Conservation (phyloP, 1,140 invertebrate species). For the Zaprionus camerounensis region DNA sequence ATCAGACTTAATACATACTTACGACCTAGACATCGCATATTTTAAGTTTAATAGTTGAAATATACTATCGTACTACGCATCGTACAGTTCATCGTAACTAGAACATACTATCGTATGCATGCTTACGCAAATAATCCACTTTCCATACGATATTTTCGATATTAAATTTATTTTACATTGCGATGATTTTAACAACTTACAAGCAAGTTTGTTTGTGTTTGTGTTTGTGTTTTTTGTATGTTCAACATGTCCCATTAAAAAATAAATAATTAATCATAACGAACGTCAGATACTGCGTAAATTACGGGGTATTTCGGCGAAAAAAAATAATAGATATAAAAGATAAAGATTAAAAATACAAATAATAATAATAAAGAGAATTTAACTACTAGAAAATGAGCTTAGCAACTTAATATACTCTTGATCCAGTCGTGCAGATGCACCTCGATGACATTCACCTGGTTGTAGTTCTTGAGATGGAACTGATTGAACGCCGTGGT, state of each 20-base stretch:
- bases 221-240: conserved; percentile 10
- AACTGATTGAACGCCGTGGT: conserved; percentile 95
- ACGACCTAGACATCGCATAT: too few species aligned
- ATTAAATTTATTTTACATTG: conserved; percentile 43
- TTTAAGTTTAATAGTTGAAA: too few species aligned
- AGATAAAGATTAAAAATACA: background rate
- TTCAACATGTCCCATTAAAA: conserved; percentile 45
- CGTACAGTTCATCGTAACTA: background rate
- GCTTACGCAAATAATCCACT: background rate
- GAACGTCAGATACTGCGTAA: conserved; percentile 19
- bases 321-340: conserved; percentile 24
- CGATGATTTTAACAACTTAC: conserved; percentile 46
- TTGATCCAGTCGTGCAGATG: conserved; percentile 88
- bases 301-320: conserved; percentile 30
- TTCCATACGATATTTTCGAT: conserved; percentile 1
- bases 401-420: conserved; percentile 69
- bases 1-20: too few species aligned
- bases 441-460: conserved; percentile 92
- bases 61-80: background rate
- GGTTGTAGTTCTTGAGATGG: conserved; percentile 92
- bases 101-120: background rate
- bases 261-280: conserved; percentile 53
- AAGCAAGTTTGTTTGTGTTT: conserved; percentile 11
- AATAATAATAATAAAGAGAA: conserved; percentile 12
- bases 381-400: background rate